Conservation (phyloP, 2,113 vertebrate species). For the Lophura nycthemera region DNA sequence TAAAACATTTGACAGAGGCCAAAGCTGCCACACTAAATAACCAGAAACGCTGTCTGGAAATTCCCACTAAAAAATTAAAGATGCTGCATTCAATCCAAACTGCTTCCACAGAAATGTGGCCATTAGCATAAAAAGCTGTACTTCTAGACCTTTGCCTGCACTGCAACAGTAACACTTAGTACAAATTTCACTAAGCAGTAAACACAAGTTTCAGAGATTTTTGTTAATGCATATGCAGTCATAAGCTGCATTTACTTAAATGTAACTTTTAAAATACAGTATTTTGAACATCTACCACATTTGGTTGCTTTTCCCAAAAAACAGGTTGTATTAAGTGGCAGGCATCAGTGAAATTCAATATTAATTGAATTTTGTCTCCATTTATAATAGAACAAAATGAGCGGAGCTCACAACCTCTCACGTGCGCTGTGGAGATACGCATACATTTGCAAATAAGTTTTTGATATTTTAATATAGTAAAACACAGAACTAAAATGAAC, state of each 20-base stretch:
- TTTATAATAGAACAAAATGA: neutral
- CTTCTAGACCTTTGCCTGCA: neutral
- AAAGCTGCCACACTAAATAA: neutral
- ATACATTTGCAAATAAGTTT: neutral
- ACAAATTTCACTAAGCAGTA: neutral
- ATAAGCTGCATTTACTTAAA: neutral
- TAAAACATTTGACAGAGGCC: neutral
- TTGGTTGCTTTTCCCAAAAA: neutral
- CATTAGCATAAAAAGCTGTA: neutral
- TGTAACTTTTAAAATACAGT: neutral
- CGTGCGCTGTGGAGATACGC: neutral
- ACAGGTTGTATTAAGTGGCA: neutral
- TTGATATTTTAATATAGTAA: neutral
- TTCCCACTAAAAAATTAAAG: neutral
- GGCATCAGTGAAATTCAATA: neutral
- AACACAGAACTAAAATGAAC: neutral
- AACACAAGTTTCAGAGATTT: neutral
- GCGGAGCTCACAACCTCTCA: neutral
- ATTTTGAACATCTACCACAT: neutral
- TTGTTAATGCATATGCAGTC: neutral
- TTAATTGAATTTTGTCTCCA: neutral
- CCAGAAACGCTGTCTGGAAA: neutral
- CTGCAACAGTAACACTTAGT: neutral
- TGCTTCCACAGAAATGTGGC: neutral
- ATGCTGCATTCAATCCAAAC: neutral